phyloP scores from a whole-genome alignment of 2,888 invertebrate genomes.

The Miltochrista miniata region DNA sequence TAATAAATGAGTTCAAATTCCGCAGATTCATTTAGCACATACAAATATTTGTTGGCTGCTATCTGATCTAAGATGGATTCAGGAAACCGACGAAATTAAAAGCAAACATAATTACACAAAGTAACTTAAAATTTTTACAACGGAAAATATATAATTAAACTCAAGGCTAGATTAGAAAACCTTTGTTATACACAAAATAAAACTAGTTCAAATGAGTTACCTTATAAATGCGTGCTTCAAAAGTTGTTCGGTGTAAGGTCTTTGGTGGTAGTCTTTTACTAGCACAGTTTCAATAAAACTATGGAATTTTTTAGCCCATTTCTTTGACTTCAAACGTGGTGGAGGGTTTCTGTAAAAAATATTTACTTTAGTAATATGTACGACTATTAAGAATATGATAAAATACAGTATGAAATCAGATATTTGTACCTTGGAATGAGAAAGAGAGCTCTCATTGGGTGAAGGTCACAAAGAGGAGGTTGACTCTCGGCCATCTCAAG shows the following conservation, averaged over 20 bases:
- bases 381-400: neutral
- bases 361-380: neutral
- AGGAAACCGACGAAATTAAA: too few relatives aligned
- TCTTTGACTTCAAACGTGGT: conserved; percentile 98
- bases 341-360: conserved; percentile 92
- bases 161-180: too few relatives aligned
- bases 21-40: too few relatives aligned
- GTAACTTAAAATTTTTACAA: neutral
- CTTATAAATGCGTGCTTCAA: conserved; percentile 98
- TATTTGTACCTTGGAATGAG: conserved; percentile 91
- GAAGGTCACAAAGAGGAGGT: conserved; percentile 99
- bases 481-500: conserved; percentile 99
- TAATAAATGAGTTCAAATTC: too few relatives aligned
- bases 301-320: conserved; percentile 99
- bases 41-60: too few relatives aligned
- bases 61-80: too few relatives aligned
- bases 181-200: too few relatives aligned
- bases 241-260: conserved; percentile 99
- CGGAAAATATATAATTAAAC: too few relatives aligned
- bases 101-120: neutral
- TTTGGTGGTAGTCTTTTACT: conserved; percentile 99
- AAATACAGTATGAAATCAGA: neutral
- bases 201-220: conserved; percentile 38
- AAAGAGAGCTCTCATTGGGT: conserved; percentile 99
- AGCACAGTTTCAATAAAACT: conserved; percentile 99